A percentile compares a stretch with the other conserved stretches of the same genome.
phyloP scores from a whole-genome alignment of 2,888 invertebrate genomes.

The Punctoribates punctum region DNA sequence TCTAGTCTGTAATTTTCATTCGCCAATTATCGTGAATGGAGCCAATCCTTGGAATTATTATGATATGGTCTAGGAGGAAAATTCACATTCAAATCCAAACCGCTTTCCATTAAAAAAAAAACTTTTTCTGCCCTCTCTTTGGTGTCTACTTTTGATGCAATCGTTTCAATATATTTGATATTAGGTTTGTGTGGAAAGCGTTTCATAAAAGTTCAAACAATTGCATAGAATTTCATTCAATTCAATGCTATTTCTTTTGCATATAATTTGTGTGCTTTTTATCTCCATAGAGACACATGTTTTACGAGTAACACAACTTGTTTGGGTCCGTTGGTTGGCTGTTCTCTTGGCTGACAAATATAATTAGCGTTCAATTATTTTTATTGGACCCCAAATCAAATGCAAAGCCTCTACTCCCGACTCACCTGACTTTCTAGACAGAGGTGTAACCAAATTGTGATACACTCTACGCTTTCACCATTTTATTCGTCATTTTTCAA shows the following conservation, averaged over 20 bases:
- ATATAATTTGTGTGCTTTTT: conserved; percentile 7
- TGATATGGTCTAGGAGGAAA: conserved; percentile 23
- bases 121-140: not conserved
- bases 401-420: not conserved
- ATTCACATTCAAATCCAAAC: not conserved
- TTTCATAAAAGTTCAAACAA: not conserved
- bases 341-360: conserved; percentile 33
- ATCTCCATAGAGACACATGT: conserved; percentile 17
- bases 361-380: conserved; percentile 29
- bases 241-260: conserved; percentile 10
- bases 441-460: conserved; percentile 26
- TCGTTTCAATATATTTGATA: conserved; percentile 25
- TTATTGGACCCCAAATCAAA: conserved; percentile 22
- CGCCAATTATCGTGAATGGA: conserved; percentile 29
- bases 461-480: not conserved
- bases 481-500: not conserved
- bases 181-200: conserved; percentile 14
- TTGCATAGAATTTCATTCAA: not conserved
- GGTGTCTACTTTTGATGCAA: conserved; percentile 8
- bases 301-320: not conserved
- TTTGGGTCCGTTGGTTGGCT: too few species aligned
- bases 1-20: conserved; percentile 34
- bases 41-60: conserved; percentile 36
- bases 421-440: not conserved
- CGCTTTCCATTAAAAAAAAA: not conserved